phyloP scores from a whole-genome alignment of 2,797 vertebrate genomes.

The Dermochelys coriacea region DNA sequence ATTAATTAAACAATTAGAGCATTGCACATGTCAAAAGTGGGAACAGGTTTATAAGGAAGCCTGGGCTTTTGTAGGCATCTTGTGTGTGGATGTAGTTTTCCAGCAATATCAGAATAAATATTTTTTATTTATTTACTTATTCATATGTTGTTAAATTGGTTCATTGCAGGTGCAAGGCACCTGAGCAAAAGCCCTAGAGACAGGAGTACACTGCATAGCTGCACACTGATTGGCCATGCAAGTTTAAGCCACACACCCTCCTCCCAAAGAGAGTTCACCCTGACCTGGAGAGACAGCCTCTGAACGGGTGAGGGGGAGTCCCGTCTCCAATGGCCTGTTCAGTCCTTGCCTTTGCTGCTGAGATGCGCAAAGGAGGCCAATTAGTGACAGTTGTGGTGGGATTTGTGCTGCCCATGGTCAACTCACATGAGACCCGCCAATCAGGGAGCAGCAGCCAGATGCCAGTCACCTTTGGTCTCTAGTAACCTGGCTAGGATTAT shows the following conservation, averaged over 20 bases:
- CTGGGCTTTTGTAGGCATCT: background rate
- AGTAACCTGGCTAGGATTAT: background rate
- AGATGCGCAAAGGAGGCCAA: background rate
- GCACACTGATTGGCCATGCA: background rate
- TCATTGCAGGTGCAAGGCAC: background rate
- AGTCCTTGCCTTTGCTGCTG: background rate
- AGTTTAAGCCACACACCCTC: background rate
- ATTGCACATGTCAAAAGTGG: background rate
- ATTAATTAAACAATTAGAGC: background rate
- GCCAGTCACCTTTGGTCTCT: background rate
- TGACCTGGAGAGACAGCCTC: background rate
- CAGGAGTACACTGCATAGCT: background rate
- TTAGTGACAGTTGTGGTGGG: rapidly evolving
- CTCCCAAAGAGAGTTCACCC: background rate
- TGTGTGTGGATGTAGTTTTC: background rate
- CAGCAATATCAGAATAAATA: background rate
- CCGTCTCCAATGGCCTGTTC: background rate
- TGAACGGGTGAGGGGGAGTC: background rate
- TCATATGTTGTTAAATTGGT: background rate
- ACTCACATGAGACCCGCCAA: background rate
- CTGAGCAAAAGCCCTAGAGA: background rate
- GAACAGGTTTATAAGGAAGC: background rate
- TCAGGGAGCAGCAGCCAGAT: background rate
- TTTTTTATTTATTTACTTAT: background rate
- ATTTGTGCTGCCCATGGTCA: background rate